A percentile compares a stretch with the other conserved stretches of the same genome.
These are phyloP conservation scores for Crypturellus undulatus DNA, from an alignment of 2,113 vertebrate genomes.

Conservation along the genomic window DNA sequence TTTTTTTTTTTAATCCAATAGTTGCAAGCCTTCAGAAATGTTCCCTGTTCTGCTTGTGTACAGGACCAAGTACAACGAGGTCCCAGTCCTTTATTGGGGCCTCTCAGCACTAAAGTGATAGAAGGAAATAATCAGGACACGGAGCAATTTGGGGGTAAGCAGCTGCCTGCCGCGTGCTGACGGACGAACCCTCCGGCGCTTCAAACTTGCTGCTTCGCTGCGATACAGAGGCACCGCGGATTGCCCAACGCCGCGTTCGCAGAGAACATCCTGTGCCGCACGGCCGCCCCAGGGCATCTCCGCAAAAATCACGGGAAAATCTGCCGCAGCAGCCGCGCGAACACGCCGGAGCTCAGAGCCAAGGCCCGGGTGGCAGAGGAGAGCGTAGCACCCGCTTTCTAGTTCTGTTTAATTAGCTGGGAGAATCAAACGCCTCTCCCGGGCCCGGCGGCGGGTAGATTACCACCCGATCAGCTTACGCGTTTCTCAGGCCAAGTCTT, in stretches of 20 bases:
- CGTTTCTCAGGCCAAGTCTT: not conserved
- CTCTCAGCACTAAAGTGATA: not conserved
- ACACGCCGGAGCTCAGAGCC: conserved; percentile 10
- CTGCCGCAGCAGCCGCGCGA: conserved; percentile 25
- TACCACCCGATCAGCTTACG: not conserved
- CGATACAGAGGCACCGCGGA: not conserved
- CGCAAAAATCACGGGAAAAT: conserved; percentile 25
- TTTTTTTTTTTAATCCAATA: too few species aligned
- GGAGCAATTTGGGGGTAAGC: not conserved
- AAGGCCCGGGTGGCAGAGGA: not conserved
- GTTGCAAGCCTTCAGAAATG: not conserved
- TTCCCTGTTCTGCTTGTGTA: conserved; percentile 3
- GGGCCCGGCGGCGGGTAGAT: not conserved
- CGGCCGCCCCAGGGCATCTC: conserved; percentile 16
- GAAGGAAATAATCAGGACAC: conserved; percentile 10
- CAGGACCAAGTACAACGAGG: conserved; percentile 3
- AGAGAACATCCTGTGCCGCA: conserved; percentile 31
- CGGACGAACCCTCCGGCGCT: conserved; percentile 21
- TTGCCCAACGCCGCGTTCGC: conserved; percentile 43
- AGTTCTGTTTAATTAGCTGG: not conserved
- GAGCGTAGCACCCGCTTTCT: not conserved
- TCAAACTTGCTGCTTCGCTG: not conserved
- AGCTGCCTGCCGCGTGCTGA: conserved; percentile 38
- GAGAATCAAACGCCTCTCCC: not conserved
- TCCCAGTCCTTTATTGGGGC: not conserved